phyloP scores from a whole-genome alignment of 2,113 vertebrate genomes.

The Collichthys lucidus region DNA sequence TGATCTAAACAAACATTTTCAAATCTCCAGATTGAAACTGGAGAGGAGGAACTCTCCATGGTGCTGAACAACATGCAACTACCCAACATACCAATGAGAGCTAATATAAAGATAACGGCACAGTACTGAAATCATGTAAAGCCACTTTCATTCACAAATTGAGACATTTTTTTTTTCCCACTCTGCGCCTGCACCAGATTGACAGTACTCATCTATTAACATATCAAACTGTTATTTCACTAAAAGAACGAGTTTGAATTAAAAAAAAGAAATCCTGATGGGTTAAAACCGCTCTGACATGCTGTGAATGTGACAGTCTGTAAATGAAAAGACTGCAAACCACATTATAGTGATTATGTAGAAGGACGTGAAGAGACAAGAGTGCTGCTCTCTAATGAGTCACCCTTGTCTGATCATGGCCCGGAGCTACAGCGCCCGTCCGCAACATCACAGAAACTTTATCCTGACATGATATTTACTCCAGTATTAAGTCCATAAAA shows the following conservation, averaged over 20 bases:
- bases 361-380: slow-evolving; percentile 38
- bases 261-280: slow-evolving; percentile 27
- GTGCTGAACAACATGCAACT: slow-evolving; percentile 54
- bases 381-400: slow-evolving; percentile 56
- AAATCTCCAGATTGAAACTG: background rate
- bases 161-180: background rate
- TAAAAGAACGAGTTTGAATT: slow-evolving; percentile 6
- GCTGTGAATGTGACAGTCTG: slow-evolving; percentile 23
- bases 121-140: background rate
- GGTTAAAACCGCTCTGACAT: slow-evolving; percentile 21
- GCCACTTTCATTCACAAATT: background rate
- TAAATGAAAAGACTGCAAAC: slow-evolving; percentile 40
- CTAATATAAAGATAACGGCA: background rate
- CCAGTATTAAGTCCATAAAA: background rate
- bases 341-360: slow-evolving; percentile 55
- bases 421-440: slow-evolving; percentile 39
- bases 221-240: background rate
- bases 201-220: slow-evolving; percentile 5
- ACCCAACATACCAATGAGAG: too few species aligned
- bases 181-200: background rate
- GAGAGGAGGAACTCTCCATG: slow-evolving; percentile 55
- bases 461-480: slow-evolving; percentile 47
- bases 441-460: slow-evolving; percentile 21
- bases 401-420: slow-evolving; percentile 49
- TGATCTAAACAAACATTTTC: background rate